These are phyloP conservation scores for Amphipyra tragopoginis DNA, from an alignment of 2,888 invertebrate species.

Conservation along the genomic window DNA sequence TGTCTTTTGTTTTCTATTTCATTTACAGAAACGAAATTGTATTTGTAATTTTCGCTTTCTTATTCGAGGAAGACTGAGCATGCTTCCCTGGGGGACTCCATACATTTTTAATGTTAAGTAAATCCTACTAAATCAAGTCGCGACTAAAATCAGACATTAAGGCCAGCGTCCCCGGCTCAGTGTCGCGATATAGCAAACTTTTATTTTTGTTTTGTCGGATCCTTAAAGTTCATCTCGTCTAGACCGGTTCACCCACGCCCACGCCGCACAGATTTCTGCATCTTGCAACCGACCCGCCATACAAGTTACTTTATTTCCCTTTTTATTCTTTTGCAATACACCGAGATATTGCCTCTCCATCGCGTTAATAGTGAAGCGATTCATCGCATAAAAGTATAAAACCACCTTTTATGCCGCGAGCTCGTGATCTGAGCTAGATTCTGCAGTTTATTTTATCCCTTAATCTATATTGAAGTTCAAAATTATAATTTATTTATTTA, in stretches of 20 bases:
- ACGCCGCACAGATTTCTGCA: constrained; percentile 89
- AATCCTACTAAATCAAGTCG: constrained; percentile 62
- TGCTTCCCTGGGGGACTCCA: constrained; percentile 9
- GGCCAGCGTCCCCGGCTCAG: constrained; percentile 73
- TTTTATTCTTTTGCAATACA: constrained; percentile 86
- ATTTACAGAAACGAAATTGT: constrained; percentile 10
- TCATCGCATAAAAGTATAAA: constrained; percentile 64
- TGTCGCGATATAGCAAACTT: constrained; percentile 80
- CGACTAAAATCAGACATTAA: constrained; percentile 75
- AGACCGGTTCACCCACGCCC: constrained; percentile 88
- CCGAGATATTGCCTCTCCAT: constrained; percentile 78
- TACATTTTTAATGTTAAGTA: constrained; percentile 52
- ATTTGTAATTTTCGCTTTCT: constrained; percentile 15
- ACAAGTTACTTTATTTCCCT: constrained; percentile 86
- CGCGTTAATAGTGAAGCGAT: constrained; percentile 81
- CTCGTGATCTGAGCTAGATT: constrained; percentile 33
- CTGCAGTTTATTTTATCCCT: constrained; percentile 46
- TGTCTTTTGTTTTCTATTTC: constrained; percentile 30
- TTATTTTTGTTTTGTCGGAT: constrained; percentile 85
- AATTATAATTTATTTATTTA: constrained; percentile 13
- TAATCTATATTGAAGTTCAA: constrained; percentile 18
- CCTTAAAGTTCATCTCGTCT: constrained; percentile 88
- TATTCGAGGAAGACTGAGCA: constrained; percentile 6
- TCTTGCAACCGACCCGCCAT: constrained; percentile 87
- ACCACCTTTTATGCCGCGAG: constrained; percentile 62